phyloP scores from a whole-genome alignment of 2,888 invertebrate species.

The Maniola hyperantus region DNA sequence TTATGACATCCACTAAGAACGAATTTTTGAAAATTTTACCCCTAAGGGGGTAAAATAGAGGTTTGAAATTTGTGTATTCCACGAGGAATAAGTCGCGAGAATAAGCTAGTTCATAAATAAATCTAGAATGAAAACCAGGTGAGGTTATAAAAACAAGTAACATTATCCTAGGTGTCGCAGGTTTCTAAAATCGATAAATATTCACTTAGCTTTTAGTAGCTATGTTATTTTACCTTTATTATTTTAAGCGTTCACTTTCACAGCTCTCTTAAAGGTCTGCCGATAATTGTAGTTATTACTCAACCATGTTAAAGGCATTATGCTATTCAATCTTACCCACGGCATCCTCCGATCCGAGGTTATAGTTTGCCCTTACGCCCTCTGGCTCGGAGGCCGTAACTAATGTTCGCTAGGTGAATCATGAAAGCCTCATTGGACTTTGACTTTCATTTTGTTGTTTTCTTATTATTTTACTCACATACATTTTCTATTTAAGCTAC shows the following conservation, averaged over 20 bases:
- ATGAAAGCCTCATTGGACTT: constrained; percentile 28
- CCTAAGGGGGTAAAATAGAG: no score
- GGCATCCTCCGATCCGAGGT: constrained; percentile 11
- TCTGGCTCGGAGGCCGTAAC: neutral
- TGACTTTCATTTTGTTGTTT: constrained; percentile 26
- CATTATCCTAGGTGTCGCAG: no score
- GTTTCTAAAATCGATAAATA: no score
- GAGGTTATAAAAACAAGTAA: no score
- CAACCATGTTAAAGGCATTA: constrained; percentile 10
- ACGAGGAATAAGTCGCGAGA: no score
- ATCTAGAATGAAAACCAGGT: no score
- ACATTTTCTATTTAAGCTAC: no score
- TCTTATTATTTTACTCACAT: constrained; percentile 7
- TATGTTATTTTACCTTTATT: neutral
- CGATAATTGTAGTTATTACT: constrained; percentile 27
- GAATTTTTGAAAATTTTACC: no score
- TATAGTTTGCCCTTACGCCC: constrained; percentile 6
- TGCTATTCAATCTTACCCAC: constrained; percentile 9
- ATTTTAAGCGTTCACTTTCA: constrained; percentile 18
- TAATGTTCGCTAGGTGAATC: constrained; percentile 26
- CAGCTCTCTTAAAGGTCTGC: constrained; percentile 27
- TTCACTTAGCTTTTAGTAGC: no score
- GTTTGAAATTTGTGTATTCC: no score
- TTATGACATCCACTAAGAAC: no score
- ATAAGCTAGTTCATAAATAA: no score